A percentile compares a stretch with the other conserved stretches of the same genome.
Evolutionary conservation across 2,888 invertebrate genomes (phyloP).

Genomic region (Vandiemenella viatica): DNA sequence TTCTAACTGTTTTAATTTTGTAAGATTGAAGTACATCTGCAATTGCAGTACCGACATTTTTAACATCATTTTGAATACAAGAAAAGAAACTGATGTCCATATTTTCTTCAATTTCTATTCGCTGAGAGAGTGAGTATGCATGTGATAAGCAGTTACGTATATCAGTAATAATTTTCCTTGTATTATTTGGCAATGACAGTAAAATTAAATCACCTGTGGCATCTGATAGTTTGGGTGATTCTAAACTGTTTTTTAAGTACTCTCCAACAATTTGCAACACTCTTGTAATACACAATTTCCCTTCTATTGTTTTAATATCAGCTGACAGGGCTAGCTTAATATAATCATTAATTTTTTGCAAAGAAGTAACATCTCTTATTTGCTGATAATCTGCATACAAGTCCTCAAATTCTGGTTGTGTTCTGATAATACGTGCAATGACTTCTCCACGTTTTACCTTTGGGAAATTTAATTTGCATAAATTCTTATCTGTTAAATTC

Average conservation of each 20-base stretch:
- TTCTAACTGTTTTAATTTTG: conserved; percentile 13
- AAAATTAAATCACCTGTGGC: conserved; percentile 13
- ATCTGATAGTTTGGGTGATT: conserved; percentile 19
- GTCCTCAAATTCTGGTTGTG: conserved; percentile 15
- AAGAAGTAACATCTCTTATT: conserved; percentile 18
- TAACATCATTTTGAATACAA: conserved; percentile 3
- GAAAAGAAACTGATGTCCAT: conserved; percentile 12
- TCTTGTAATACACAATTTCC: conserved; percentile 17
- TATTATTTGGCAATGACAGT: conserved; percentile 12
- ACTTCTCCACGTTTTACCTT: conserved; percentile 3
- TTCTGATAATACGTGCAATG: not conserved
- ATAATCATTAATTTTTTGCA: conserved; percentile 16
- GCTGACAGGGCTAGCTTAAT: conserved; percentile 13
- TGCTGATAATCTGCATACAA: conserved; percentile 17
- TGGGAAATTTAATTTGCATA: not conserved
- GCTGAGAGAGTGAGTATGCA: conserved; percentile 13
- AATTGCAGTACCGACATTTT: conserved; percentile 12
- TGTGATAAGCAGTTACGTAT: conserved; percentile 16
- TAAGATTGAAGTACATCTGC: conserved; percentile 11
- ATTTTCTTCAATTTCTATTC: conserved; percentile 16
- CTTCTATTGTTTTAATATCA: conserved; percentile 12
- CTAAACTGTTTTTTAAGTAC: conserved; percentile 19
- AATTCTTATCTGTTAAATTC: not conserved
- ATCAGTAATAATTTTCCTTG: conserved; percentile 13
- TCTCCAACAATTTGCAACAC: conserved; percentile 19